phyloP scores from a whole-genome alignment of 2,797 vertebrate species.

The Buceros bicornis region DNA sequence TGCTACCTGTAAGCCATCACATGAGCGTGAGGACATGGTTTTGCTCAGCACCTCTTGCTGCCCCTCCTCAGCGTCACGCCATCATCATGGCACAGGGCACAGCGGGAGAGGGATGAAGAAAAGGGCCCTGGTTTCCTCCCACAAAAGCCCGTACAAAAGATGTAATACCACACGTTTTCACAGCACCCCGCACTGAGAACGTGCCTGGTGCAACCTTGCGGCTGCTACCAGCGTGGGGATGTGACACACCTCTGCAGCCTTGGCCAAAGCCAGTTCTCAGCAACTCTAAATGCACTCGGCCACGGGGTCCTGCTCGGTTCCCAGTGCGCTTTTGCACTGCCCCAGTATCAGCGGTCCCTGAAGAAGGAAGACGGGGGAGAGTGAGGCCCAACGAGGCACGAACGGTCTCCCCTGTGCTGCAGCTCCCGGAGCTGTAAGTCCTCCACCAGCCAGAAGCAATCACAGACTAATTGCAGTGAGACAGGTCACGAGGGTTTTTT shows the following conservation, averaged over 20 bases:
- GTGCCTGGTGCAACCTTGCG: neutral
- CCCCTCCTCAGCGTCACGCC: neutral
- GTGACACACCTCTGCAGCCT: accelerated
- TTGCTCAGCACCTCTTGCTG: neutral
- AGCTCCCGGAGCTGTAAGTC: neutral
- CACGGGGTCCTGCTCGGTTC: too few relatives aligned
- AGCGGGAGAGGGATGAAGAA: neutral
- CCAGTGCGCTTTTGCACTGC: accelerated
- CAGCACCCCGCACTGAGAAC: accelerated
- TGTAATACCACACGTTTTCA: neutral
- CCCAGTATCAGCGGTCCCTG: accelerated
- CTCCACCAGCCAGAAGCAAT: neutral
- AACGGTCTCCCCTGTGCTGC: neutral
- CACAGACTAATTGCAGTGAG: neutral
- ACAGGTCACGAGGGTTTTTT: neutral
- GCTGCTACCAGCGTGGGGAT: accelerated
- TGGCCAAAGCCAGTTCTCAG: too few relatives aligned
- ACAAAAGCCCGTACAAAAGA: neutral
- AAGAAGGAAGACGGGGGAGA: neutral
- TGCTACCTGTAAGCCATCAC: neutral
- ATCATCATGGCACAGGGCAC: neutral
- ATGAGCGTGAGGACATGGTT: neutral
- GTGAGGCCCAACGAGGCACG: neutral
- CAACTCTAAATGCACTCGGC: too few relatives aligned
- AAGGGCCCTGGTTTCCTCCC: neutral